Base-by-base conservation (phyloP, 2,888 invertebrate species). In the Lampropteryx suffumata region DNA sequence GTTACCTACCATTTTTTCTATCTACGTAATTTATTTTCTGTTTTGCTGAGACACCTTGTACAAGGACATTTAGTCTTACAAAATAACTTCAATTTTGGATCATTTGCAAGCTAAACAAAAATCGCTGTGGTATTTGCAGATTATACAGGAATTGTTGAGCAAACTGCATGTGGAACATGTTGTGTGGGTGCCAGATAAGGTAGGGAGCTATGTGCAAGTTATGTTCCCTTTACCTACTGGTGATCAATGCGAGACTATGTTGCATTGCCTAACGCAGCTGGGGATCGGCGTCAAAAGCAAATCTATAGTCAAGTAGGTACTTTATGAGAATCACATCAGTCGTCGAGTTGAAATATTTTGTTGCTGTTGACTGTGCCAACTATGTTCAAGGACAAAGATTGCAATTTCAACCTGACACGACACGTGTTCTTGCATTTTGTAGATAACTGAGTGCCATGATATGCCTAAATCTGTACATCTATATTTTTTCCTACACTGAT, bases 271-370 rank as follows among this genome's bases (percentile, higher is more conserved):
- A 52, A 94, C 94, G 1, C 92, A 94, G 74, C 87, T 94, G 62
- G 94, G 94, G 26, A 94, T 94, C 57, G 94, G 94, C 12, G 92
- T 92, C 14, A 91, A 92, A 71, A 91, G 91, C 78, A 94, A 93
- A 79, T 94, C 94, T 48, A 92, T 94, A 67, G 94, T 94, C 52
- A 94, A 94, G 94, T 94, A n/a, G n/a, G n/a, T n/a, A n/a, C n/a
- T n/a, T n/a, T n/a, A 29, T 29, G n/a, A 28, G 27, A 17, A 17
- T 17, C 17, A 17, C 17, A 17, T 17, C 17, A 17, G 2, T 17
- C 17, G 17, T 24, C 24, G 1, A 24, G 24, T 7, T 24, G 24
- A 24, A 24, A 6, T 28, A 28, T 28, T 28, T 28, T 28, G 10
- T 28, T 13, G 27, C n/a, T 28, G 6, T 24, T 24, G 24, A 24